Percentiles rank a stretch among this genome's conserved stretches.
phyloP scores from a whole-genome alignment of 2,888 invertebrate genomes.

The Phymatocera aterrima region DNA sequence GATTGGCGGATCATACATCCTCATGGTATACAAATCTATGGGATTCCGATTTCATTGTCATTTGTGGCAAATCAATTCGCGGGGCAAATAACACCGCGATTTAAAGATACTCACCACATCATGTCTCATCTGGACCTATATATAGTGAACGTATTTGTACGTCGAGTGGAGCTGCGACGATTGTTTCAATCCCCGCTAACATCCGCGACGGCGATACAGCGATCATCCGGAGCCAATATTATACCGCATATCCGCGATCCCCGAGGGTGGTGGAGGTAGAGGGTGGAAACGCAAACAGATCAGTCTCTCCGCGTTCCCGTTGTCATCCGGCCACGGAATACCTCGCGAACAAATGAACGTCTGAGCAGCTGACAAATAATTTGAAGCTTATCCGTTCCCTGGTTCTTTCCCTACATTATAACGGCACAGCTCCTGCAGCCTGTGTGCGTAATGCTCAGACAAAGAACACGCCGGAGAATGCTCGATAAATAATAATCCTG shows the following conservation, averaged over 20 bases:
- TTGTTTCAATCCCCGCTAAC: constrained; percentile 30
- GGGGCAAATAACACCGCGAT: neutral
- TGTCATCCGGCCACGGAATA: constrained; percentile 69
- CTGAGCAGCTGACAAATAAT: constrained; percentile 70
- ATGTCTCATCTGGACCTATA: too few species aligned
- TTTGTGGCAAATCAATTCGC: neutral
- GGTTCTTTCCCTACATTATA: neutral
- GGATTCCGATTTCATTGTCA: constrained; percentile 20
- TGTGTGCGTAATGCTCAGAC: neutral
- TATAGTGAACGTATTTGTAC: neutral
- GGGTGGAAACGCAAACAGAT: constrained; percentile 71
- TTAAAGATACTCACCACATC: too few species aligned
- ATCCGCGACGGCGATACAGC: constrained; percentile 24
- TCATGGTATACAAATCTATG: neutral
- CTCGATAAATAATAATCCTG: too few species aligned
- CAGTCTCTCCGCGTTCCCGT: constrained; percentile 63
- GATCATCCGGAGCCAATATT: constrained; percentile 37
- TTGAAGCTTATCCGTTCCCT: constrained; percentile 70
- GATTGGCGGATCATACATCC: neutral
- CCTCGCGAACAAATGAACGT: constrained; percentile 69
- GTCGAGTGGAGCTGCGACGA: neutral
- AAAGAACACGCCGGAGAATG: too few species aligned
- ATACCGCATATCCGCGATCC: constrained; percentile 23
- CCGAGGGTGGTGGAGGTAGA: neutral
- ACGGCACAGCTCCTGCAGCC: neutral